Evolutionary conservation across 2,888 invertebrate species (phyloP).

Genomic region (Ophraella communa): DNA sequence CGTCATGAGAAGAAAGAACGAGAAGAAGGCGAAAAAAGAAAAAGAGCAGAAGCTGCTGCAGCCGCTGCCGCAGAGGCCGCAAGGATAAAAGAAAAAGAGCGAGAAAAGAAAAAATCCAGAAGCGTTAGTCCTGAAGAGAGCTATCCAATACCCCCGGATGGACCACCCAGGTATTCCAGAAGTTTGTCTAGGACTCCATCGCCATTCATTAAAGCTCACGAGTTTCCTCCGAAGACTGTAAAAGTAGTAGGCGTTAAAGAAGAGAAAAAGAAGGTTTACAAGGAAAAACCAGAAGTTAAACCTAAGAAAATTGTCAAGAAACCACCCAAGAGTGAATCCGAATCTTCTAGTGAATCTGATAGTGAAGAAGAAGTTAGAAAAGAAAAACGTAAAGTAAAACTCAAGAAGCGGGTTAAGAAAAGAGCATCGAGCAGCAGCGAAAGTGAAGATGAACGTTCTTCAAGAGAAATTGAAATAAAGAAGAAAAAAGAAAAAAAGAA

Average conservation of each 20-base stretch:
- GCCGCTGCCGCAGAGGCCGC: conserved; percentile 41
- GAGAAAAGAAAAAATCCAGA: conserved; percentile 55
- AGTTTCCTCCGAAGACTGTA: conserved; percentile 64
- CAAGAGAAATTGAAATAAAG: conserved; percentile 58
- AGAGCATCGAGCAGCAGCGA: conserved; percentile 63
- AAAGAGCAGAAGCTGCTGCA: conserved; percentile 46
- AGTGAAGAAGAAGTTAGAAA: conserved; percentile 54
- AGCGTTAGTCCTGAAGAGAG: conserved; percentile 54
- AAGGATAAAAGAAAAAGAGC: conserved; percentile 44
- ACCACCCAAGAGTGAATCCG: conserved; percentile 54
- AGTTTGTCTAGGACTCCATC: conserved; percentile 87
- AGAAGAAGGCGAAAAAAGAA: conserved; percentile 40
- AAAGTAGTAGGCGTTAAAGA: conserved; percentile 51
- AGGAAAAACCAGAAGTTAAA: conserved; percentile 51
- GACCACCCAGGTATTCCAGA: conserved; percentile 67
- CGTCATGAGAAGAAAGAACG: conserved; percentile 44
- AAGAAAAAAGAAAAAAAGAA: conserved; percentile 61
- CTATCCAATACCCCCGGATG: conserved; percentile 56
- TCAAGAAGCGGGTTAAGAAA: conserved; percentile 54
- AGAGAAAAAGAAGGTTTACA: conserved; percentile 61
- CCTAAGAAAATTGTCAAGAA: conserved; percentile 57
- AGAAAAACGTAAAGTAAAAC: conserved; percentile 51
- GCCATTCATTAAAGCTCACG: conserved; percentile 77
- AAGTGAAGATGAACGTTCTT: conserved; percentile 57
- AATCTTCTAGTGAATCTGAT: conserved; percentile 57